Percentiles rank a stretch among this genome's conserved stretches.
These are phyloP conservation scores for Hypotaenidia okinawae DNA, from an alignment of 2,797 vertebrate genomes.

Conservation along the genomic window DNA sequence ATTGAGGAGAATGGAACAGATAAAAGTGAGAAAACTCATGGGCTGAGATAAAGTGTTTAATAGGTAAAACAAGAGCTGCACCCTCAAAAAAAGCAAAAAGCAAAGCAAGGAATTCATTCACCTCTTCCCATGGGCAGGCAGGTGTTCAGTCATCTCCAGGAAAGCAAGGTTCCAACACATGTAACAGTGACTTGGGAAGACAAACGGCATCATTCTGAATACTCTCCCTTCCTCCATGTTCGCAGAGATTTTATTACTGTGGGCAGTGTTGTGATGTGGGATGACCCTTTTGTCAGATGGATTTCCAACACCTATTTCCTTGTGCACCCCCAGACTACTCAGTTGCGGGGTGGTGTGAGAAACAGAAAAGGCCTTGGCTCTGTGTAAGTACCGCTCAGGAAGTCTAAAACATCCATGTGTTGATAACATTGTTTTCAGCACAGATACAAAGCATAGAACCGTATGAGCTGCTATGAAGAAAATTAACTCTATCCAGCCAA, in stretches of 20 bases:
- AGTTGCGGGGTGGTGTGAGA: rapidly evolving
- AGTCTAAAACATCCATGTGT: not conserved
- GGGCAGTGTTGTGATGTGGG: rapidly evolving
- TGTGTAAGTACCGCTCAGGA: not conserved
- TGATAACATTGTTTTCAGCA: not conserved
- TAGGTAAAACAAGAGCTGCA: not conserved
- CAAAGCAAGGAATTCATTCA: not conserved
- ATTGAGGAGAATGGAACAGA: not conserved
- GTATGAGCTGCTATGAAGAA: too few species aligned
- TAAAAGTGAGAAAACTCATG: not conserved
- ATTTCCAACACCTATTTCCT: not conserved
- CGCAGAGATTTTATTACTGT: not conserved
- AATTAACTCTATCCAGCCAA: not conserved
- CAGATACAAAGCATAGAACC: not conserved
- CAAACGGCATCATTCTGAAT: rapidly evolving
- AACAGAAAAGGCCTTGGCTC: not conserved
- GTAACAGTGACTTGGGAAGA: not conserved
- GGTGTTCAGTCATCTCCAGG: not conserved
- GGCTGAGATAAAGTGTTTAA: not conserved
- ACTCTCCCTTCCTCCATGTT: not conserved
- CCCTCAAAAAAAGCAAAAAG: not conserved
- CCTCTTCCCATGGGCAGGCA: rapidly evolving
- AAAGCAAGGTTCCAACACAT: not conserved
- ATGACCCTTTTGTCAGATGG: not conserved
- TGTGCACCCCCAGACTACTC: not conserved